Conservation (phyloP, 2,113 vertebrate genomes). For the Lynx canadensis region DNA sequence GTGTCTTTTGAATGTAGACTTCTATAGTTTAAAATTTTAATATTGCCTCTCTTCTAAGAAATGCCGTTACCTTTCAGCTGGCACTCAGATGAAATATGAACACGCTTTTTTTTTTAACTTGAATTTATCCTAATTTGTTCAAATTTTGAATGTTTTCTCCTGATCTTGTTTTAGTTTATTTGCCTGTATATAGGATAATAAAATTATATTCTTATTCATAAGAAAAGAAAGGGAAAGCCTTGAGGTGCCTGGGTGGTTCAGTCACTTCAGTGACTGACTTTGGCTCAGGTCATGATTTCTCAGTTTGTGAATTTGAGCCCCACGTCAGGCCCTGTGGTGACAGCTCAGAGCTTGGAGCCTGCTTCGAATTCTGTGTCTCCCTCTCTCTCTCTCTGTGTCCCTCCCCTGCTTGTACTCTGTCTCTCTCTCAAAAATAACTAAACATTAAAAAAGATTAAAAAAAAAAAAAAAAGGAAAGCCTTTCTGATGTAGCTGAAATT, state of each 20-base stretch:
- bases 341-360: too few relatives aligned
- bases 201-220: background rate
- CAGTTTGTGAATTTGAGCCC: too few relatives aligned
- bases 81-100: background rate
- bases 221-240: background rate
- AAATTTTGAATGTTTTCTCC: background rate
- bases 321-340: too few relatives aligned
- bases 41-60: constrained; percentile 31
- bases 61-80: background rate
- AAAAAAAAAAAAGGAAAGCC: background rate
- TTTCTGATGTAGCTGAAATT: background rate
- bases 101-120: background rate
- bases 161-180: background rate
- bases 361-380: too few relatives aligned
- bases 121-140: background rate
- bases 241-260: background rate
- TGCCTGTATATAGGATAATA: background rate
- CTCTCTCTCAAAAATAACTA: too few relatives aligned
- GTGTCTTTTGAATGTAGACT: background rate
- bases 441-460: background rate
- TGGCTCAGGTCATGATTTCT: too few relatives aligned
- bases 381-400: too few relatives aligned
- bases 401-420: too few relatives aligned
- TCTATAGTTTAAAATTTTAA: background rate
- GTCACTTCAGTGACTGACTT: too few relatives aligned